Evolutionary conservation across 2,113 vertebrate genomes (phyloP), one percentile per base, ranked within the genome.

Genomic region (Mionectes macconnelli): DNA sequence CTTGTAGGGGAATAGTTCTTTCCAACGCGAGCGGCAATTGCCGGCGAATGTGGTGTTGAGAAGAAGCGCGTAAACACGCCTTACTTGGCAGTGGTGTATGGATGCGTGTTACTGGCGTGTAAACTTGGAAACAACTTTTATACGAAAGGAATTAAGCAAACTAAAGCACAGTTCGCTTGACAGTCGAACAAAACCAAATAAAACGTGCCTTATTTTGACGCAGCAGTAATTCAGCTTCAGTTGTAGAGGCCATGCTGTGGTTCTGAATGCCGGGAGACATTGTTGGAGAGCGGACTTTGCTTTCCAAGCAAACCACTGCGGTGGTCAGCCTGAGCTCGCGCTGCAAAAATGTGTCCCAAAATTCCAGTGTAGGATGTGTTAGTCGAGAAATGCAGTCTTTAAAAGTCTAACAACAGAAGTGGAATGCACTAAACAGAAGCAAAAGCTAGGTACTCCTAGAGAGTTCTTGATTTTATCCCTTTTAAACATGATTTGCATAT

Each of bases 1-100:
- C 31, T 9, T 31, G 21, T 18, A 15, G 3, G 10, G 25, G 16
- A 6, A 6, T 8, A n/a, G 11, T 60, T 22, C 16, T 37, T 39
- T 15, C 4, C 11, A 28, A 28, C 6, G 9, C 14, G 22, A 7
- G 0, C 8, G 22, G 1, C 19, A 1, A 8, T 27, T 33, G 10
- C 37, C 33, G 44, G 12, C 14, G 8, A 11, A 5, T 28, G 4
- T 13, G 4, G 30, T 6, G 20, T 13, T 17, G 27, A 27, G 44
- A 35, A 16, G 56, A 37, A 76, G 28, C 3, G 0, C 8, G 17
- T 31, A 20, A 74, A n/a, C 27, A 4, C 0, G 1, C 64, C n/a
- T 47, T 15, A 14, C 2, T 1, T 12, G 33, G 3, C 8, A 3
- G 35, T 12, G 31, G 8, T 30, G 35, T 1, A 1, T 8, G 31